Percentiles rank a stretch among this genome's conserved stretches.
These are phyloP conservation scores for Acanthopleura granulata DNA, from an alignment of 2,888 invertebrate species.

Conservation along the genomic window DNA sequence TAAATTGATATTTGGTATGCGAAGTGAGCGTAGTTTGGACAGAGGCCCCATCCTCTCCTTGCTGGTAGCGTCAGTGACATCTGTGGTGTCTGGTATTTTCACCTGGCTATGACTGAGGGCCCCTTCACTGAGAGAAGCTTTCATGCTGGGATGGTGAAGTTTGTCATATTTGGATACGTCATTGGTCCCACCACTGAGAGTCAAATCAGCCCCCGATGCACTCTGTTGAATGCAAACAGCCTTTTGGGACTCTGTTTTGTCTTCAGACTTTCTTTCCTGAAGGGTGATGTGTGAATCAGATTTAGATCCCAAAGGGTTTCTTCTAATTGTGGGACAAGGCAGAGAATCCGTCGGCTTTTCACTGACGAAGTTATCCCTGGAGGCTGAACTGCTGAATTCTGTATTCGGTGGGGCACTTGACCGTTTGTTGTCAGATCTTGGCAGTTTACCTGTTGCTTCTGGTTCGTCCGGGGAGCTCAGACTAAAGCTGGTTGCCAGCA, in stretches of 20 bases:
- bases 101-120: slow-evolving; percentile 29
- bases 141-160: slow-evolving; percentile 47
- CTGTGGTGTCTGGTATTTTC: background rate
- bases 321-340: background rate
- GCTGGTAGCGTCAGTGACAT: slow-evolving; percentile 20
- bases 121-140: slow-evolving; percentile 55
- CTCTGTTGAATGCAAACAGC: background rate
- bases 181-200: background rate
- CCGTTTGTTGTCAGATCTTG: background rate
- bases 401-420: slow-evolving; percentile 32
- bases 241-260: background rate
- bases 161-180: background rate
- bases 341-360: background rate
- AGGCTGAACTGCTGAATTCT: slow-evolving; percentile 25
- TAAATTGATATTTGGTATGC: slow-evolving; percentile 7
- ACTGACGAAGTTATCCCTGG: background rate
- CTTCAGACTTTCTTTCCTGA: background rate
- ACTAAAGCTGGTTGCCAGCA: slow-evolving; percentile 34
- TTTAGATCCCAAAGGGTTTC: background rate
- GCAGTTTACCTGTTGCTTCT: background rate
- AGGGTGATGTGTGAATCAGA: background rate
- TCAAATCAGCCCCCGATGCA: background rate
- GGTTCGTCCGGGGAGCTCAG: slow-evolving; percentile 19
- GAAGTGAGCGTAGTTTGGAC: slow-evolving; percentile 7
- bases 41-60: background rate